Conservation (phyloP, 2,888 invertebrate genomes). For the Shargacucullia verbasci region DNA sequence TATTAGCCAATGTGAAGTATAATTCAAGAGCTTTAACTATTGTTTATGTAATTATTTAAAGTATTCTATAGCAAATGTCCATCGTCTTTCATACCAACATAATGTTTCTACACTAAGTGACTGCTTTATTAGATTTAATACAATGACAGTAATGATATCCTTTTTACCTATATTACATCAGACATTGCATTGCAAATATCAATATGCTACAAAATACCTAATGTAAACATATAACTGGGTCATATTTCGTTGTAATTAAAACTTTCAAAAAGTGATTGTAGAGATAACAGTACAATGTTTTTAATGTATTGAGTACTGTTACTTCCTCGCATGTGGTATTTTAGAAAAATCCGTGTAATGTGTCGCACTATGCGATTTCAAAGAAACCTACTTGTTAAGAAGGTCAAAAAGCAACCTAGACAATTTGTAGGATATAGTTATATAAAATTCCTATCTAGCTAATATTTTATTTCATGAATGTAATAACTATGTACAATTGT, state of each 20-base stretch:
- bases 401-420: constrained; percentile 69
- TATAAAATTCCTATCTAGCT: constrained; percentile 68
- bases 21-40: constrained; percentile 67
- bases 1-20: constrained; percentile 55
- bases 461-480: constrained; percentile 74
- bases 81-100: constrained; percentile 36
- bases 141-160: constrained; percentile 16
- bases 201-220: constrained; percentile 40
- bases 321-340: constrained; percentile 77
- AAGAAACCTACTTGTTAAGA: constrained; percentile 56
- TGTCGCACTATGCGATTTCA: constrained; percentile 63
- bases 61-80: constrained; percentile 48
- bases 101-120: constrained; percentile 39
- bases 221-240: constrained; percentile 49
- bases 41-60: constrained; percentile 59
- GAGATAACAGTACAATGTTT: constrained; percentile 70
- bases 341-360: constrained; percentile 55
- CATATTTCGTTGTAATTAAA: constrained; percentile 47
- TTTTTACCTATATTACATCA: constrained; percentile 31
- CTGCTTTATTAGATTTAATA: constrained; percentile 43
- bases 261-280: constrained; percentile 77
- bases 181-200: constrained; percentile 44
- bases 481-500: constrained; percentile 80
- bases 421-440: constrained; percentile 76
- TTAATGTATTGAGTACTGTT: constrained; percentile 68